Conservation (phyloP, 2,888 invertebrate species). For the Zootermopsis nevadensis region DNA sequence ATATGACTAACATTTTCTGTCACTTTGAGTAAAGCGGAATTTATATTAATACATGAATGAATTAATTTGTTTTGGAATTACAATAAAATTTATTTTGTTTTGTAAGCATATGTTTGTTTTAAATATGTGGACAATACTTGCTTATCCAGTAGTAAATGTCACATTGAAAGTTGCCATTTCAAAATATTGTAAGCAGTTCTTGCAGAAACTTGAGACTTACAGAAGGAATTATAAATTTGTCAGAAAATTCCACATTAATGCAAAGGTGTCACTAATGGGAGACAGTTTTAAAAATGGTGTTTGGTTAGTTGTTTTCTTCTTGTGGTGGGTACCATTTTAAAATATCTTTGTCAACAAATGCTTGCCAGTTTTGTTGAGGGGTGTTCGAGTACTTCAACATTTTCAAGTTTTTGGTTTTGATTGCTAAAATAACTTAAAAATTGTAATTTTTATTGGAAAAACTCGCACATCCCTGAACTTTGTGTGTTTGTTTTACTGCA, state of each 20-base stretch:
- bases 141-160: no score
- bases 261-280: background rate
- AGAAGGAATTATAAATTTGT: background rate
- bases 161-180: no score
- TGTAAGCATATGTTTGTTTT: no score
- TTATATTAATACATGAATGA: no score
- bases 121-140: no score
- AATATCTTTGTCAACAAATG: background rate
- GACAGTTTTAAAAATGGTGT: background rate
- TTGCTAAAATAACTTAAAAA: background rate
- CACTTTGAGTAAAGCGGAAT: no score
- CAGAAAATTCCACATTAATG: background rate
- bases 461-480: slow-evolving; percentile 4
- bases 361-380: slow-evolving; percentile 1
- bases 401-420: no score
- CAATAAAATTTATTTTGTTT: no score
- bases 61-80: no score
- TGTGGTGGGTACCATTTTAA: no score
- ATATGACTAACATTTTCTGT: no score
- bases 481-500: slow-evolving; percentile 14
- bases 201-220: background rate
- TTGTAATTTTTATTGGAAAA: background rate
- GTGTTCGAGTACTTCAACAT: background rate
- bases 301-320: background rate
- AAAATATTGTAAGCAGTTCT: no score